phyloP scores from a whole-genome alignment of 2,888 invertebrate species.

The Malacosoma neustria region DNA sequence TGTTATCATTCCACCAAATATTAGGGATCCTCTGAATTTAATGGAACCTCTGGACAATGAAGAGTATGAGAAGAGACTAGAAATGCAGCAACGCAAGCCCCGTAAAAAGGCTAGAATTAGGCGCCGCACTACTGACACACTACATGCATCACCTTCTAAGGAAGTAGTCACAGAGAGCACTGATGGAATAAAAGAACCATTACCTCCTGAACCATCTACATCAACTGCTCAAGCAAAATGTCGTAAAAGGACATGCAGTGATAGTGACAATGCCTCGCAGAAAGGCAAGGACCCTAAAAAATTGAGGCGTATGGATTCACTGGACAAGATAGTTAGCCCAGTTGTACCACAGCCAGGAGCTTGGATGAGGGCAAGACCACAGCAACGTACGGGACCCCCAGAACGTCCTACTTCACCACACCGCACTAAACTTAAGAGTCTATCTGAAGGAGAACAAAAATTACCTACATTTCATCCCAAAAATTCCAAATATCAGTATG shows the following conservation, averaged over 20 bases:
- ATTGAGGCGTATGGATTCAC: slow-evolving; percentile 80
- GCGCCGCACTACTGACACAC: slow-evolving; percentile 57
- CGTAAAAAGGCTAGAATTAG: slow-evolving; percentile 79
- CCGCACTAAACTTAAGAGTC: slow-evolving; percentile 40
- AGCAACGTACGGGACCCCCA: slow-evolving; percentile 44
- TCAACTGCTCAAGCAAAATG: slow-evolving; percentile 37
- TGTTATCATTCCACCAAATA: slow-evolving; percentile 94
- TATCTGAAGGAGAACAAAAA: slow-evolving; percentile 53
- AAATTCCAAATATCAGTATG: slow-evolving; percentile 90
- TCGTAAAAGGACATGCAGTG: slow-evolving; percentile 69
- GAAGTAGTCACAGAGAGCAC: slow-evolving; percentile 31
- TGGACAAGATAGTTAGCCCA: slow-evolving; percentile 94
- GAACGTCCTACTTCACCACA: slow-evolving; percentile 67
- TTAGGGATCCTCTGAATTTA: slow-evolving; percentile 92
- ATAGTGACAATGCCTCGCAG: slow-evolving; percentile 72
- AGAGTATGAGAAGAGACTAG: slow-evolving; percentile 86
- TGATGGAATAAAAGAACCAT: slow-evolving; percentile 50
- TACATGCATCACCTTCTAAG: slow-evolving; percentile 35
- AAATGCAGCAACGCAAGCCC: slow-evolving; percentile 80
- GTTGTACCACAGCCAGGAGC: slow-evolving; percentile 93
- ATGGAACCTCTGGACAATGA: slow-evolving; percentile 86
- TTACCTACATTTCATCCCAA: slow-evolving; percentile 82
- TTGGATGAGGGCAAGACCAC: slow-evolving; percentile 78
- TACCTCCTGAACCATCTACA: slow-evolving; percentile 50
- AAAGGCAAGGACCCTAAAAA: slow-evolving; percentile 70